Evolutionary conservation across 2,888 invertebrate species (phyloP), one percentile per base, ranked within the genome.

Genomic region (Meiosimyza decipiens): DNA sequence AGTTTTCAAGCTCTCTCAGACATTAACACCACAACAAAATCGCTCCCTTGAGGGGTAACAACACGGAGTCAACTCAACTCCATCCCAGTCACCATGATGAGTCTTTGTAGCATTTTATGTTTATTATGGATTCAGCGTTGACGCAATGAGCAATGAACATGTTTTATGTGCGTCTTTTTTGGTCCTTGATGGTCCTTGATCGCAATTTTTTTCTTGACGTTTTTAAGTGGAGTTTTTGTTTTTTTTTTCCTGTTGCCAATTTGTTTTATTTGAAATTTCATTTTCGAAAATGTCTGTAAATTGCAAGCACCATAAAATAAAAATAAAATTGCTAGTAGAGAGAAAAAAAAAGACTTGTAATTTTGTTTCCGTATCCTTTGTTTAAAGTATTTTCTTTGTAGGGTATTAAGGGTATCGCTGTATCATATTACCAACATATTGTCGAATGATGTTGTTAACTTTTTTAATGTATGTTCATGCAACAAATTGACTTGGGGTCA

Each of bases 91-190:
- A 51, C 18, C 6, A 51, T 50, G 9, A 16, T 16, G 50, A 22
- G 16, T 15, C 57, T n/a, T 67, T 57, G 55, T 55, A 28, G 50
- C 16, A 40, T 69, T 50, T 50, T 69, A 49, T 50, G 50, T 69
- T 69, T 69, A 51, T 59, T 59, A 50, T 69, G 50, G 59, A 59
- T 47, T 59, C 57, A 50, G 50, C 59, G 59, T 57, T 69, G 68
- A 69, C 59, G 68, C 59, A 69, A 59, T 57, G 67, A 67, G 67
- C 67, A 57, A 67, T 69, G 68, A 69, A 69, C 49, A 69, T 69
- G 68, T 50, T 69, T 69, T 69, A 69, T 69, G 49, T 55, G 40
- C 49, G 18, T 63, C 22, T 64, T 64, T 22, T 64, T 63, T 7
- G 13, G 16, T 7, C 33, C 63, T 40, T 63, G 40, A 28, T 57